A percentile compares a stretch with the other conserved stretches of the same genome.
Evolutionary conservation across 2,797 vertebrate genomes (phyloP).

Genomic region (Nannoperca obscura): DNA sequence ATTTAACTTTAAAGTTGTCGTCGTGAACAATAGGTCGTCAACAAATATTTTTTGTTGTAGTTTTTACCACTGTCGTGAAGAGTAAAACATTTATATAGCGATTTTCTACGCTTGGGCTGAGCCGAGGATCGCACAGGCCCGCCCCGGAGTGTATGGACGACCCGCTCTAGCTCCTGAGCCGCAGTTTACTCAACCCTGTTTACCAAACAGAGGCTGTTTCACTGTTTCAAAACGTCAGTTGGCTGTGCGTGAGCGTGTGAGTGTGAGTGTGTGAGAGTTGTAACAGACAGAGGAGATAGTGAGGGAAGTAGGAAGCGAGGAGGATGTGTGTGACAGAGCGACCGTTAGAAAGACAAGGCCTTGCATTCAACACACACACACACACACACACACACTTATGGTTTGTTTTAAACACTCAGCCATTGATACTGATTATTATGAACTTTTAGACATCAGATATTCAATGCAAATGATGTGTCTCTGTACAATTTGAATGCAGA

Average conservation of each 20-base stretch:
- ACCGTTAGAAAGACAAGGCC: constrained; percentile 65
- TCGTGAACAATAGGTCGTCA: no score
- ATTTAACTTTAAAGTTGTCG: no score
- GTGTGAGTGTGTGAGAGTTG: constrained; percentile 23
- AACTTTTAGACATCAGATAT: background rate
- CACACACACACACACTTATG: constrained; percentile 1
- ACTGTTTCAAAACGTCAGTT: constrained; percentile 42
- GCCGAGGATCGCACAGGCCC: no score
- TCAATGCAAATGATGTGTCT: constrained; percentile 13
- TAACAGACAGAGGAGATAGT: constrained; percentile 59
- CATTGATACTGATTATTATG: background rate
- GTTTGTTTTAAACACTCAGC: background rate
- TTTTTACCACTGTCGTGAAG: no score
- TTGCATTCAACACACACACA: constrained; percentile 28
- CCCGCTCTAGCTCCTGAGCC: no score
- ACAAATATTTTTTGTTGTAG: no score
- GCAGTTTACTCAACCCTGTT: constrained; percentile 13
- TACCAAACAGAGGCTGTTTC: constrained; percentile 25
- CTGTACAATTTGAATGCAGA: constrained; percentile 2
- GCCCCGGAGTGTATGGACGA: no score
- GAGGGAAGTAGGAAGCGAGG: constrained; percentile 60
- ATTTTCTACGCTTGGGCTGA: no score
- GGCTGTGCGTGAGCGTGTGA: constrained; percentile 29
- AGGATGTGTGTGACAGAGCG: constrained; percentile 66
- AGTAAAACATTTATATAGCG: no score